Evolutionary conservation across 2,888 invertebrate species (phyloP), one percentile per base, ranked within the genome.

Genomic region (Lasius fuliginosus): DNA sequence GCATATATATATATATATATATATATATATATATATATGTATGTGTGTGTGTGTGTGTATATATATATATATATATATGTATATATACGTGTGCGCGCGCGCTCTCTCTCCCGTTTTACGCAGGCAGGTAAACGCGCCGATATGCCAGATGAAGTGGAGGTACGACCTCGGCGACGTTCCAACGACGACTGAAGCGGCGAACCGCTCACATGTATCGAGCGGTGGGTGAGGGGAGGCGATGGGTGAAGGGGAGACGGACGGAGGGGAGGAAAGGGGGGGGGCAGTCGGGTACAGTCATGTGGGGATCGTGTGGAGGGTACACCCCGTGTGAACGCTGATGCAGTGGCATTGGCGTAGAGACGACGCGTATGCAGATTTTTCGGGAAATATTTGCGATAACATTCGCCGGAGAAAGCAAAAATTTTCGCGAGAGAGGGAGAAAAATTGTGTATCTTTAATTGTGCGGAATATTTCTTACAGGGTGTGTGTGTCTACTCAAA

Each of bases 131-230:
- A 27, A 12, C 86, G 89, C 84, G 82, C 74, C 76, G 84, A 86
- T 75, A 81, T 85, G 64, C 73, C 74, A 84, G 73, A 82, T 65
- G 33, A 23, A 67, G 74, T 69, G 84, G 64, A 84, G 83, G 77
- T 49, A 92, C 92, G 91, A 92, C 91, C 94, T 91, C 93, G 90
- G 90, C 93, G 91, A 92, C 93, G 94, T 92, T 91, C 93, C 92
- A 93, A 92, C 93, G 92, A 91, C 93, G 94, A 95, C 94, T 94
- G 94, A 93, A 90, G 82, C 85, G 86, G 82, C 87, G 87, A 87
- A 89, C 89, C 91, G 89, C 88, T 89, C 42, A 64, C 65, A 75
- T 77, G 76, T 53, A 77, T 77, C 76, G 76, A 77, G 69, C 76
- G 76, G 40, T 40, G 53, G 53, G 68, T 30, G 40, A 68, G 53